phyloP scores from a whole-genome alignment of 2,888 invertebrate species.

The Erebia aethiops region DNA sequence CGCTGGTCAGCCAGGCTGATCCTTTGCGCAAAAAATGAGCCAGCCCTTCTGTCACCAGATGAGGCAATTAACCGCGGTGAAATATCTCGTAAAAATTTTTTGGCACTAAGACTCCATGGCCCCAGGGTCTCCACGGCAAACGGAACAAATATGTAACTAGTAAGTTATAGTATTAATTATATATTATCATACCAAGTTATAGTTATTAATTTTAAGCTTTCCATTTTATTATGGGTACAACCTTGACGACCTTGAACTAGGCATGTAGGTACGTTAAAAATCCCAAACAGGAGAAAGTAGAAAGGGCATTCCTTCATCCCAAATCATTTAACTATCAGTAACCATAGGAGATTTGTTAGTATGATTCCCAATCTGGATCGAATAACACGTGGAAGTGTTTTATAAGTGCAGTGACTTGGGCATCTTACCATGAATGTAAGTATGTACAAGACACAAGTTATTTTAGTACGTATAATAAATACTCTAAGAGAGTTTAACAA shows the following conservation, averaged over 20 bases:
- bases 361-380: slow-evolving; percentile 1
- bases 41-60: no score
- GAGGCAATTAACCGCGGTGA: no score
- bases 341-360: slow-evolving; percentile 16
- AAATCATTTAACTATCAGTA: not conserved
- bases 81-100: no score
- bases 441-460: not conserved
- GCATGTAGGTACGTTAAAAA: slow-evolving; percentile 31
- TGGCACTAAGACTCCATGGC: no score
- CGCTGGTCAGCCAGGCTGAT: no score
- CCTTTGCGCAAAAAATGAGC: no score
- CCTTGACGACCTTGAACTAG: slow-evolving; percentile 35
- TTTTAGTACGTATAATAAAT: no score
- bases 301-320: slow-evolving; percentile 52
- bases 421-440: slow-evolving; percentile 21
- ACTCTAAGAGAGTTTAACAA: no score
- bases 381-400: slow-evolving; percentile 10
- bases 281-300: slow-evolving; percentile 43
- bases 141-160: no score
- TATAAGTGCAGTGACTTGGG: not conserved
- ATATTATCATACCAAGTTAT: no score
- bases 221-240: slow-evolving; percentile 8
- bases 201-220: not conserved
- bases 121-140: no score
- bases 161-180: no score